Evolutionary conservation across 1,140 invertebrate genomes (phyloP), one percentile per base, ranked within the genome.

Genomic region (Brachionus paranguensis): DNA sequence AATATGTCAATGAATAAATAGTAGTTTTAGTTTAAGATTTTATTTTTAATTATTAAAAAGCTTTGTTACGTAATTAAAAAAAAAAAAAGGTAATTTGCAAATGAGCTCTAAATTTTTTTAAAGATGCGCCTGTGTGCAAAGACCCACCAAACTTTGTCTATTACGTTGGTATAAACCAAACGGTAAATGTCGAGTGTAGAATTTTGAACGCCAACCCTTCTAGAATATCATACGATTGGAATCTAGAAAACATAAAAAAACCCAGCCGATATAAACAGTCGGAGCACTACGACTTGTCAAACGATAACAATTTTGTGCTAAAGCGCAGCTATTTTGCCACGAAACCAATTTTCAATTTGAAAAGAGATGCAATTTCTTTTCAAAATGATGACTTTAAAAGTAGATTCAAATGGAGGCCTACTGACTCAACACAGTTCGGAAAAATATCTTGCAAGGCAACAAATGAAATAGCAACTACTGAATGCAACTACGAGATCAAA

Each of bases 141-240:
- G 53, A 81, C n/a, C 17, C 78, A 17, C 50, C 7, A 8, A 60
- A 68, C 10, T 81, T 81, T 81, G 33, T 81, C 2, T 81, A 81
- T 55, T 68, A 64, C 12, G 78, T 81, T 24, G 78, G 78, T 8
- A 81, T 81, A n/a, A 81, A 81, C 41, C 50, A 81, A 64, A 64
- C 78, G 12, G 53, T 81, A 60, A 68, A 81, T 47, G 43, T 81
- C 14, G 64, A 81, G 64, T 81, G 78, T 11, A 45, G 20, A 60
- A 81, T 81, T 64, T 68, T 60, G 37, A 64, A 60, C 27, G 50
- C 78, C 3, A 81, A 81, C 64, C 78, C 78, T 14, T 60, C 53
- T 29, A 14, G 17, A 47, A 33, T 81, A 10, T n/a, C 17, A 20
- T 81, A 45, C 33, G 41, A 81, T 64, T 81, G 78, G 78, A 68